These are phyloP conservation scores for Daboia siamensis DNA, from an alignment of 2,113 vertebrate genomes.

Conservation along the genomic window DNA sequence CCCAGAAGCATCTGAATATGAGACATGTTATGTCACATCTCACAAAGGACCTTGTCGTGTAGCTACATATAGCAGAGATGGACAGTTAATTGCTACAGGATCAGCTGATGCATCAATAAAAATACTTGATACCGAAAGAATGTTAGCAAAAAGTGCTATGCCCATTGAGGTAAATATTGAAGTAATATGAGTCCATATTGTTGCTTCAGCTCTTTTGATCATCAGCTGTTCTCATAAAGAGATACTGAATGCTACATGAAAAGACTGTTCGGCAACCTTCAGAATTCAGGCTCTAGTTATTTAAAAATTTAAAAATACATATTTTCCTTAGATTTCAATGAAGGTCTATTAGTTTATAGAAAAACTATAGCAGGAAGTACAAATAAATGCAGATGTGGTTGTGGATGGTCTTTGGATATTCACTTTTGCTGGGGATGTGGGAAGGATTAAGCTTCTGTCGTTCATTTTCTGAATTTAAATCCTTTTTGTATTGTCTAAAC, in stretches of 20 bases:
- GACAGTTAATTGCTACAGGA: constrained; percentile 94
- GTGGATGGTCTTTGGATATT: not conserved
- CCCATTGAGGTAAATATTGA: constrained; percentile 85
- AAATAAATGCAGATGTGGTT: not conserved
- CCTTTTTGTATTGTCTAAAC: not conserved
- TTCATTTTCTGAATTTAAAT: not conserved
- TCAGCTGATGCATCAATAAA: constrained; percentile 97
- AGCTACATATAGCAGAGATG: constrained; percentile 92
- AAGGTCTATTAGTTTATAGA: not conserved
- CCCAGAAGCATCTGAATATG: constrained; percentile 94
- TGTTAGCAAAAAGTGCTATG: constrained; percentile 98
- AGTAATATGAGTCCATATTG: not conserved
- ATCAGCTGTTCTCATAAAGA: not conserved
- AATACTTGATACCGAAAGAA: constrained; percentile 96
- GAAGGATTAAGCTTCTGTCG: not conserved
- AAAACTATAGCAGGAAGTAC: not conserved
- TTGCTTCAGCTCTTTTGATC: not conserved
- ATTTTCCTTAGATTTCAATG: not conserved
- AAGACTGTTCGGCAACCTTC: not conserved
- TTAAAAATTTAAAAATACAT: not conserved
- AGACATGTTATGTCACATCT: constrained; percentile 97
- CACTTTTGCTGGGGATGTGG: not conserved
- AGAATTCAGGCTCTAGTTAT: not conserved
- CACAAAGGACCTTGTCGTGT: constrained; percentile 95
- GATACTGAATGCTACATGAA: not conserved